phyloP scores from a whole-genome alignment of 1,140 invertebrate species.

The Hypothenemus hampei region DNA sequence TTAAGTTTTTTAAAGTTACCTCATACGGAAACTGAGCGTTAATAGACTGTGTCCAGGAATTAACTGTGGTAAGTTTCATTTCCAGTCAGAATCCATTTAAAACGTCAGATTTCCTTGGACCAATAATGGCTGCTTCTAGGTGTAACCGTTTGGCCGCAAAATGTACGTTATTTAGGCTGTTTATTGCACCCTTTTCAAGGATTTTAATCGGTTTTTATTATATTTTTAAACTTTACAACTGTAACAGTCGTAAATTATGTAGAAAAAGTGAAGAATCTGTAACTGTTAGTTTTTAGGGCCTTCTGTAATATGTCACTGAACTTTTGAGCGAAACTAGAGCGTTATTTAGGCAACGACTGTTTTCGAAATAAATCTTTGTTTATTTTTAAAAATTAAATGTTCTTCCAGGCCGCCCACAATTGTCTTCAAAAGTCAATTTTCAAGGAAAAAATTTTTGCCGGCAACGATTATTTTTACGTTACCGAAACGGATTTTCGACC shows the following conservation, averaged over 20 bases:
- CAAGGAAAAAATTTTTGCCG: too few species aligned
- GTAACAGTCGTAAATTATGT: conserved; percentile 12
- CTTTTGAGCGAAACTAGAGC: conserved; percentile 16
- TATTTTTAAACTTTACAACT: neutral
- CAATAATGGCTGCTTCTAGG: conserved; percentile 32
- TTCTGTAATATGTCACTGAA: conserved; percentile 24
- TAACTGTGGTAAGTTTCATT: conserved; percentile 27
- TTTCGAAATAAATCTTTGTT: too few species aligned
- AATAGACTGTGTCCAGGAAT: conserved; percentile 7
- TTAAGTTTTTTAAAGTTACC: conserved; percentile 17
- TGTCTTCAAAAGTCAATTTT: too few species aligned
- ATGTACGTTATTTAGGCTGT: conserved; percentile 4
- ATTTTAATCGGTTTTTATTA: neutral
- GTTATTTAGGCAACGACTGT: too few species aligned
- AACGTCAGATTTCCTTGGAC: neutral
- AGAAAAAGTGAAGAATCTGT: too few species aligned
- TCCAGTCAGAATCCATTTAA: too few species aligned
- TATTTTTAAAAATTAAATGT: too few species aligned
- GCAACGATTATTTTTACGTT: too few species aligned
- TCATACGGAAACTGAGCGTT: conserved; percentile 19
- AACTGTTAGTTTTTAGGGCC: conserved; percentile 21
- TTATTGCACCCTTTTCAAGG: neutral
- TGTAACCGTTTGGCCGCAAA: conserved; percentile 30
- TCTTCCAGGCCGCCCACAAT: too few species aligned
- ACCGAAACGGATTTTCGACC: too few species aligned